Base-by-base conservation (phyloP, 2,797 vertebrate species). In the Podargus strigoides region DNA sequence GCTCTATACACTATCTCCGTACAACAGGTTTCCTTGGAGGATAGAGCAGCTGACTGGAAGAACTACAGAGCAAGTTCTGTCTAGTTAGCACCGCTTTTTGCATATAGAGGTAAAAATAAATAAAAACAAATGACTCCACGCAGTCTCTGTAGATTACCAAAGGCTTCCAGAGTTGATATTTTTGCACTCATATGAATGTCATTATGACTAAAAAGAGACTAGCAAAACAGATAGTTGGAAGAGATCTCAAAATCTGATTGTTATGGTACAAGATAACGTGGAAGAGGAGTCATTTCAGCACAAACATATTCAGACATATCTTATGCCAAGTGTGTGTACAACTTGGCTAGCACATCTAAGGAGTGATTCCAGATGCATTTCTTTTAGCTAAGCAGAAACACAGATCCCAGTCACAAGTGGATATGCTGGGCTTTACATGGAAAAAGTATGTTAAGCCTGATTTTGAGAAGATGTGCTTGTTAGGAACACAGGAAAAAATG, bases 131-230 rank as follows among this genome's bases (percentile, higher is more conserved):
- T 3, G 1, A 27, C 6, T 58, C 58, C 14, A 64, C 14, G 53
- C 68, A 64, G 68, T 30, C 1, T 1, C 2, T 2, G 1, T 22
- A 58, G 34, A 58, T 82, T 50, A 58, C 1, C 2, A 46, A 68
- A 52, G 11, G 1, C 46, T 64, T 46, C 7, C 14, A 56, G 20
- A 64, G 8, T 1, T 44, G 14, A 46, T 37, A 7, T 10, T 89
- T 87, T 69, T 36, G 15, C 12, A 32, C 9, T 36, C 24, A 15
- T 34, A 56, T 3, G 74, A 36, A 63, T 8, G 9, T 18, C 0
- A 69, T 73, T 91, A 69, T 69, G 13, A 13, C 24, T 85, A 46
- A 91, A 83, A 64, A 46, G 10, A 63, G 7, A 27, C 37, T 32
- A 36, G 28, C 10, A 60, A 85, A 74, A 30, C 8, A 39, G 39